Conservation (phyloP, 2,113 vertebrate species). For the Phylloscopus whistleri region DNA sequence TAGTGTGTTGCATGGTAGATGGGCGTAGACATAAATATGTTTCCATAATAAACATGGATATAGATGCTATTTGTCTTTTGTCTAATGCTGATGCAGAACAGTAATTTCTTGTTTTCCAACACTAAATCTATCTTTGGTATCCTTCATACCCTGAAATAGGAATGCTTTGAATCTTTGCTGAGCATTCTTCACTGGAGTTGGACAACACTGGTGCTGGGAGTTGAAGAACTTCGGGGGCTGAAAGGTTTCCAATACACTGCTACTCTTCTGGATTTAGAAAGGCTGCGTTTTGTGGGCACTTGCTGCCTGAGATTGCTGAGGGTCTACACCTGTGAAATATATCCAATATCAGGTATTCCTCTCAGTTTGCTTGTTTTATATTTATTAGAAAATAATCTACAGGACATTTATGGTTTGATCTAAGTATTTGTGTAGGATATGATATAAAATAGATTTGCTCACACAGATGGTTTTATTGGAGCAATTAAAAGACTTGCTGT, state of each 20-base stretch:
- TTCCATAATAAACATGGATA: not conserved
- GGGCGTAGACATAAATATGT: not conserved
- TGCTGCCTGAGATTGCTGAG: conserved; percentile 93
- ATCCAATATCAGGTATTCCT: conserved; percentile 90
- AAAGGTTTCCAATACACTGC: conserved; percentile 98
- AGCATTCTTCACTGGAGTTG: conserved; percentile 98
- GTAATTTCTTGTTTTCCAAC: not conserved
- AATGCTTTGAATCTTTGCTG: conserved; percentile 95
- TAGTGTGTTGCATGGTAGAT: not conserved
- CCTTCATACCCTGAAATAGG: conserved; percentile 70
- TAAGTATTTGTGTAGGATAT: not conserved
- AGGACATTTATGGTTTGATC: not conserved
- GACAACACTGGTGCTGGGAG: conserved; percentile 95
- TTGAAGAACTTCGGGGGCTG: conserved; percentile 93
- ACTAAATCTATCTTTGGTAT: not conserved
- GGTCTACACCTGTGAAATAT: conserved; percentile 98
- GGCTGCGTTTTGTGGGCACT: conserved; percentile 93
- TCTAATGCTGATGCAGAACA: not conserved
- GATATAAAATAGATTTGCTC: not conserved
- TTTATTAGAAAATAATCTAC: not conserved
- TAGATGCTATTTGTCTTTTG: not conserved
- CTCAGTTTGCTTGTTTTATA: not conserved
- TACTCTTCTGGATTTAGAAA: conserved; percentile 94
- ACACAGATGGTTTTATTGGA: not conserved
- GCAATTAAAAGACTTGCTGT: not conserved